Evolutionary conservation across 2,888 invertebrate genomes (phyloP), one percentile per base, ranked within the genome.

Genomic region (Eubasilissa splendida): DNA sequence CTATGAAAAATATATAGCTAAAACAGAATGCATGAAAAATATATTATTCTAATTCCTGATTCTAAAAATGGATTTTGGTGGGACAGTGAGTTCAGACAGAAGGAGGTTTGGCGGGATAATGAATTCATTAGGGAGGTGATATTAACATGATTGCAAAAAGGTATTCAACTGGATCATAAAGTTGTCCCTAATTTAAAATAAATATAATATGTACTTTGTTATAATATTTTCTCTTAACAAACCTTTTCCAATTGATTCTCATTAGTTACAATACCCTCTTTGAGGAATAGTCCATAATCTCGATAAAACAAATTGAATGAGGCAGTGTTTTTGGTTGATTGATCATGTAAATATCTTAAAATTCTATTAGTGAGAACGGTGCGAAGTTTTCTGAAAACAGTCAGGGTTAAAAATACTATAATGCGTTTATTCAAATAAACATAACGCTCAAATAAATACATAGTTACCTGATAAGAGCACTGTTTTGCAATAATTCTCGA

Each of bases 401-500:
- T 31, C 31, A 14, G 54, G 11, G 33, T 71, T 54, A 33, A 33
- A 63, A 33, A 63, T 63, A 33, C 63, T 12, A 63, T 12, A 63
- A 31, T 33, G 31, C 31, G n/a, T 10, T 33, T 42, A 42, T 42
- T 42, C 42, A 42, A 63, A 31, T 63, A 33, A 12, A 63, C 33
- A 63, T 2, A 63, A 63, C 14, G 33, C 14, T 42, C 42, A 42
- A 42, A 42, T 42, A 42, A 22, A 42, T 33, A 31, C 50, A 50
- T 50, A n/a, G 11, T 71, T 89, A 95, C 95, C 92, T 93, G 84
- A 99, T 97, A 4, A 99, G 91, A 42, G 94, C 92, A 88, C 97
- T 97, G 86, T 99, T 98, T 89, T 99, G 99, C 73, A 99, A 90
- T 81, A 99, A 89, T 88, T 99, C 99, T 86, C 99, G 92, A 87